Base-by-base conservation (phyloP, 92 coral and sea anemone species). In the Bergia puertoricense region DNA sequence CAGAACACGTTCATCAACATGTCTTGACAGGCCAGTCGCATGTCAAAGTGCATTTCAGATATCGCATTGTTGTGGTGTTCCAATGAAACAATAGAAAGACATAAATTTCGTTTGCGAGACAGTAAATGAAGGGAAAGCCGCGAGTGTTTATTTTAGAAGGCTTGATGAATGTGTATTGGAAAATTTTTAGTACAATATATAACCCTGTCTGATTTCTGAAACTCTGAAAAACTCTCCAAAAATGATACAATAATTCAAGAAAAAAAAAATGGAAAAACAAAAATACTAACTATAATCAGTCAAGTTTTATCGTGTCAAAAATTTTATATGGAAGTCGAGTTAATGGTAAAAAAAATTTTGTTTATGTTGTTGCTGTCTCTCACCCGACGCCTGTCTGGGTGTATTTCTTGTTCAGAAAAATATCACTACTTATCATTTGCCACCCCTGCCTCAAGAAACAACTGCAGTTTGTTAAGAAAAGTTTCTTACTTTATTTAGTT, bases 61-160 rank as follows among this genome's bases (percentile, higher is more conserved):
- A 62, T 18, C 30, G 30, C 20, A 2, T 22, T 42, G 30, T 40
- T 39, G 79, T 42, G 51, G 36, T n/a, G 18, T 76, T 76, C 20
- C 9, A 16, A 42, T 18, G 23, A 42, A 45, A 43, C 44, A 76
- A 18, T n/a, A 1, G 80, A 76, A 76, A n/a, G 36, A 13, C 15
- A 39, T 43, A 20, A 1, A 37, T 42, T 43, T 2, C n/a, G 15
- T 76, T 45, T 76, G 80, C 30, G 42, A 76, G 54, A 42, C 79
- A 75, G 44, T 1, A 43, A 42, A 20, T 2, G 5, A 30, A 4
- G 79, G 51, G 14, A 4, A 13, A 76, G 46, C 51, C 46, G 30
- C 23, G 13, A 18, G 30, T 42, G 80, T 76, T 76, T 76, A 76
- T 76, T 76, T 42, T 76, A 42, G 80, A 41, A 76, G 80, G 15